A percentile compares a stretch with the other conserved stretches of the same genome.
phyloP scores from a whole-genome alignment of 2,113 vertebrate genomes.

The Calypte anna region DNA sequence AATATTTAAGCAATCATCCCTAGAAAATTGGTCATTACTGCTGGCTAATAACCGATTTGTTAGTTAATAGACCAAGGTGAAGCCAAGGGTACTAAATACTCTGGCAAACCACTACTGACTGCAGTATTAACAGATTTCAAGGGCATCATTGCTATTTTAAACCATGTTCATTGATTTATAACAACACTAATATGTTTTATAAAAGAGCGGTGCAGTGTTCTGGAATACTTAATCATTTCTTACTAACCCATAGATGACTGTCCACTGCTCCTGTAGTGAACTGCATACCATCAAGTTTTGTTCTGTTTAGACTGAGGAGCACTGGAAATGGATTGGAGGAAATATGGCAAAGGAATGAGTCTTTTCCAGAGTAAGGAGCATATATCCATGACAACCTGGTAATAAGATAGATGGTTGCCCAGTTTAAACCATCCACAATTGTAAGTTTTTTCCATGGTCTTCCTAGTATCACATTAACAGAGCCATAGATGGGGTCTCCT shows the following conservation, averaged over 20 bases:
- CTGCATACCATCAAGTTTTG: background rate
- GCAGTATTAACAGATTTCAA: constrained; percentile 78
- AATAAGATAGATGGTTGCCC: background rate
- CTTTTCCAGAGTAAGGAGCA: background rate
- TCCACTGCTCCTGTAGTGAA: constrained; percentile 3
- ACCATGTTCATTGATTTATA: constrained; percentile 82
- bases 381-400: background rate
- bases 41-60: constrained; percentile 83
- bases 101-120: constrained; percentile 65
- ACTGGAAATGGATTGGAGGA: background rate
- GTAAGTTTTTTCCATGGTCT: background rate
- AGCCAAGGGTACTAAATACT: constrained; percentile 77
- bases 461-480: background rate
- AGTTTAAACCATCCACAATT: background rate
- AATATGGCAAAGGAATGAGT: background rate
- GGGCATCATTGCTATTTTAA: constrained; percentile 79
- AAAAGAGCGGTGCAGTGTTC: constrained; percentile 69
- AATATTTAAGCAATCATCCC: constrained; percentile 84
- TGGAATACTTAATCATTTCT: constrained; percentile 76
- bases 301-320: background rate
- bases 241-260: constrained; percentile 47
- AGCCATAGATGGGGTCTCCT: background rate
- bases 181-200: constrained; percentile 79
- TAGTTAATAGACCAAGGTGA: constrained; percentile 85
- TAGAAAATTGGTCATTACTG: constrained; percentile 85